These are phyloP conservation scores for Campylomormyrus tamandua DNA, from an alignment of 2,113 vertebrate species.

Conservation along the genomic window DNA sequence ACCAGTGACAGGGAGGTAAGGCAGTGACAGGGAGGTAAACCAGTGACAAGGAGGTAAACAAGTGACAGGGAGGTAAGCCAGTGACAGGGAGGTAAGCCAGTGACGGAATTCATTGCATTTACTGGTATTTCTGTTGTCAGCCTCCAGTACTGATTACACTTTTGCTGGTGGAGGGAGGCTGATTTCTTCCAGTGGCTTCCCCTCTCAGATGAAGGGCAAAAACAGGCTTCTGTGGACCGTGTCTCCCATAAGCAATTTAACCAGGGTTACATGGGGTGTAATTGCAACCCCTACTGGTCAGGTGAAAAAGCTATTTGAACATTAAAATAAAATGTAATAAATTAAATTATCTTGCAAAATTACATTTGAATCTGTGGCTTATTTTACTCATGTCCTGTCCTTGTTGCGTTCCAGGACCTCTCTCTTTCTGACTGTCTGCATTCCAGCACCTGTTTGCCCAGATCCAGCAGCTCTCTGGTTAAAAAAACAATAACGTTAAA, in stretches of 20 bases:
- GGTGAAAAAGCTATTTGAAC: not conserved
- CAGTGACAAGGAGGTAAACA: not conserved
- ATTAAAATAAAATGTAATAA: not conserved
- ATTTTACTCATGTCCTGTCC: not conserved
- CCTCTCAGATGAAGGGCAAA: constrained; percentile 21
- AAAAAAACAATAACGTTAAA: not conserved
- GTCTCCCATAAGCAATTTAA: not conserved
- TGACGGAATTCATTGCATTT: constrained; percentile 37
- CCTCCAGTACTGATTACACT: constrained; percentile 35
- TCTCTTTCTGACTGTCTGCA: not conserved
- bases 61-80: too few species aligned
- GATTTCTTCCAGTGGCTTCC: constrained; percentile 23
- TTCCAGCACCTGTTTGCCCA: not conserved
- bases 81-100: not conserved
- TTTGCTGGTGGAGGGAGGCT: constrained; percentile 23
- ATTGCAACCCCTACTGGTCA: not conserved
- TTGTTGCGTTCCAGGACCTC: not conserved
- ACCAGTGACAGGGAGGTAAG: too few species aligned
- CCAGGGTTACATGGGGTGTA: not conserved
- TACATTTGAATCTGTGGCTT: not conserved
- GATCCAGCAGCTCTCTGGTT: not conserved
- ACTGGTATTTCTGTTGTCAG: constrained; percentile 47
- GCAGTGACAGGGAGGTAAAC: constrained; percentile 23
- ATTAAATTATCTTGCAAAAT: not conserved
- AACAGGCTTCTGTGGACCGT: not conserved